phyloP scores from a whole-genome alignment of 2,888 invertebrate genomes.

The Capitulum mitella region DNA sequence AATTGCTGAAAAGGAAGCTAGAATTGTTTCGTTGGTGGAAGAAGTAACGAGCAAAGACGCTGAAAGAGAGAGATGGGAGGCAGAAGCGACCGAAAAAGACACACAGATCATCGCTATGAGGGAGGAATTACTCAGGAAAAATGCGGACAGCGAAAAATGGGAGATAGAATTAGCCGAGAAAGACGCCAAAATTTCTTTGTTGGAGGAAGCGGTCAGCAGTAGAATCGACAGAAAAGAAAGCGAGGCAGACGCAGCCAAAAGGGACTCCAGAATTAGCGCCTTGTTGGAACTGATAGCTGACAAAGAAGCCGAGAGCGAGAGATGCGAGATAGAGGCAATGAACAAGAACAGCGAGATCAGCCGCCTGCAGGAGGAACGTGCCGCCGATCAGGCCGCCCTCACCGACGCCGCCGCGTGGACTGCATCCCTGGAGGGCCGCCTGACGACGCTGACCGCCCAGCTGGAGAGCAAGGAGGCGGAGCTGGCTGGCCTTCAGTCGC shows the following conservation, averaged over 20 bases:
- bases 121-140: not conserved
- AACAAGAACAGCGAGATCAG: not conserved
- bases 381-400: not conserved
- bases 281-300: not conserved
- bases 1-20: too few species aligned
- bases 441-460: not conserved
- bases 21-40: too few species aligned
- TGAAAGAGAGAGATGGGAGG: too few species aligned
- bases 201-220: too few species aligned
- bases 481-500: not conserved
- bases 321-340: not conserved
- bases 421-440: not conserved
- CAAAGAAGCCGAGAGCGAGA: not conserved
- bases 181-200: not conserved
- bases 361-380: not conserved
- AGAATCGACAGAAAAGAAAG: not conserved
- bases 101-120: too few species aligned
- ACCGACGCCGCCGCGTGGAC: not conserved
- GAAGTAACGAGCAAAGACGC: too few species aligned
- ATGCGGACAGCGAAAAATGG: not conserved
- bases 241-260: not conserved
- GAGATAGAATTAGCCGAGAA: not conserved
- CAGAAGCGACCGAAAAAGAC: too few species aligned
- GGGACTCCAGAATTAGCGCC: not conserved
- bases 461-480: not conserved